A percentile compares a stretch with the other conserved stretches of the same genome.
Evolutionary conservation across 2,113 vertebrate genomes (phyloP).

Genomic region (Poicephalus gulielmi): DNA sequence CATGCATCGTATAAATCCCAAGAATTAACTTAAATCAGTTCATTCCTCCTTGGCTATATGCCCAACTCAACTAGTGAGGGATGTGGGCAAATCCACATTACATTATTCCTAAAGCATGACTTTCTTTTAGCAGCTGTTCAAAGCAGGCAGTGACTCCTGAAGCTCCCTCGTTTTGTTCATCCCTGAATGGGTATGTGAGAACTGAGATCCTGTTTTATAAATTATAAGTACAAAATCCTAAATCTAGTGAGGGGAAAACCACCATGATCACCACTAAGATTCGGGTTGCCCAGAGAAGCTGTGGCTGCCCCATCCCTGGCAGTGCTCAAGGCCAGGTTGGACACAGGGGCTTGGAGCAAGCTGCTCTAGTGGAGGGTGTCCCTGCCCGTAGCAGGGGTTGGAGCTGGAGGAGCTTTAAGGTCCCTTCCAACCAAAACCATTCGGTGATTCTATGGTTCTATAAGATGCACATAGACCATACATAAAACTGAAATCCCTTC

Average conservation of each 20-base stretch:
- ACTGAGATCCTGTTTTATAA: accelerated
- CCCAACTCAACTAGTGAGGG: background rate
- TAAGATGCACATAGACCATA: background rate
- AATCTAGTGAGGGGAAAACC: background rate
- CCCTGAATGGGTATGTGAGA: background rate
- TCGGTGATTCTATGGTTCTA: background rate
- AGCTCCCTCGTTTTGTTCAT: background rate
- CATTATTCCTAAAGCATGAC: background rate
- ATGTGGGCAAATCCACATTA: background rate
- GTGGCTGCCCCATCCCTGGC: background rate
- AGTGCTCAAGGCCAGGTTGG: background rate
- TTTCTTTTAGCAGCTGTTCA: background rate
- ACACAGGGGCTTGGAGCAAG: background rate
- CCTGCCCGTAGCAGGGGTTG: background rate
- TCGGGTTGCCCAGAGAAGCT: background rate
- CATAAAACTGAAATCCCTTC: background rate
- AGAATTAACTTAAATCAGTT: background rate
- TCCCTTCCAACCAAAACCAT: no score
- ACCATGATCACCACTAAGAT: background rate
- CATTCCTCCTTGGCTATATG: background rate
- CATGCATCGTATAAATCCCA: background rate
- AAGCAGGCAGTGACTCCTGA: background rate
- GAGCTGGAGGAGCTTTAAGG: no score
- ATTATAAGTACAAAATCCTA: background rate
- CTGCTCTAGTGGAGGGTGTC: background rate